These are phyloP conservation scores for Pao palembangensis DNA, from an alignment of 2,113 vertebrate genomes.

Conservation along the genomic window DNA sequence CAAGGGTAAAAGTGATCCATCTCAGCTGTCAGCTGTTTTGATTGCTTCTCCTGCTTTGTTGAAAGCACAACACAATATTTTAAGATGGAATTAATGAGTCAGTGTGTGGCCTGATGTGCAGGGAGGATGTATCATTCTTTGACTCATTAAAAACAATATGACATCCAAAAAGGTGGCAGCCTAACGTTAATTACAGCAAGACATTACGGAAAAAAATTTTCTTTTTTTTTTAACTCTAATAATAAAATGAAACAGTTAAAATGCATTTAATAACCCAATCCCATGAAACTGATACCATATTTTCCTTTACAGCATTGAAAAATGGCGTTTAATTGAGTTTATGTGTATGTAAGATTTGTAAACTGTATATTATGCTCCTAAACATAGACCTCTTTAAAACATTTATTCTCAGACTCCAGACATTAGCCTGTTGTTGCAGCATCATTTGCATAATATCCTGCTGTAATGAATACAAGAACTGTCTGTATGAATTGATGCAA, in stretches of 20 bases:
- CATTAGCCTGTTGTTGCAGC: conserved; percentile 30
- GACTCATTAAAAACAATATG: neutral
- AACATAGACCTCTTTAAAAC: conserved; percentile 12
- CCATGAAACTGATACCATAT: neutral
- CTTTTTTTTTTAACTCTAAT: too few species aligned
- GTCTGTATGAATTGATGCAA: conserved; percentile 24
- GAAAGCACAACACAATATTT: neutral
- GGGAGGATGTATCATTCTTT: neutral
- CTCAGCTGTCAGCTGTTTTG: neutral
- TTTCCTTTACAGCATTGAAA: conserved; percentile 4
- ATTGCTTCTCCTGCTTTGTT: neutral
- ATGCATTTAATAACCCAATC: too few species aligned
- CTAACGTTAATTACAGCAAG: too few species aligned
- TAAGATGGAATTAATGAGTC: neutral
- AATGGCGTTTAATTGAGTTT: conserved; percentile 26
- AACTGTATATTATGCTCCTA: conserved; percentile 32
- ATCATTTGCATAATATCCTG: conserved; percentile 1
- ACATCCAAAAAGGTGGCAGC: too few species aligned
- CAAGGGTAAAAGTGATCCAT: neutral
- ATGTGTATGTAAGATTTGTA: conserved; percentile 36
- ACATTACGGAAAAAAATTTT: too few species aligned
- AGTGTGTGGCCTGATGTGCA: neutral
- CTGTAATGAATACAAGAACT: conserved; percentile 14
- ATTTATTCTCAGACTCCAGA: conserved; percentile 9
- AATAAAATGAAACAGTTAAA: too few species aligned